phyloP scores from a whole-genome alignment of 1,140 invertebrate genomes.

The Aphis gossypii region DNA sequence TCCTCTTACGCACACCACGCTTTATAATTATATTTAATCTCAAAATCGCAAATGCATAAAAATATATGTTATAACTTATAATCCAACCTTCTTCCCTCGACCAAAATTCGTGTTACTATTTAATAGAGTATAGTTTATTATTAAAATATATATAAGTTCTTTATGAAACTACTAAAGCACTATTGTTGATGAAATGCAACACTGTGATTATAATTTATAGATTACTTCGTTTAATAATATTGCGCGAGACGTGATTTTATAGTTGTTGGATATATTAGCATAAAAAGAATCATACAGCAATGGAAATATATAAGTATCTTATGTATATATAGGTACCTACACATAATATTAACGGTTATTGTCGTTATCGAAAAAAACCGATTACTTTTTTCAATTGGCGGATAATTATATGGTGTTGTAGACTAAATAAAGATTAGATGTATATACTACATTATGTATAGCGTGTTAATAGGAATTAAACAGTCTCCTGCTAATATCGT shows the following conservation, averaged over 20 bases:
- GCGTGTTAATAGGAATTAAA: background rate
- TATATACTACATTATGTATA: background rate
- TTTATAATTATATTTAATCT: constrained; percentile 20
- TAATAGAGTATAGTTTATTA: background rate
- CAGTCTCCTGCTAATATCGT: background rate
- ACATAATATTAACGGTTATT: background rate
- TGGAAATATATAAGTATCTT: background rate
- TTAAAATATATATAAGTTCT: background rate
- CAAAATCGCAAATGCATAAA: background rate
- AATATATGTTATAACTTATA: background rate
- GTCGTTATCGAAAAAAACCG: background rate
- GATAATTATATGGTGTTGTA: background rate
- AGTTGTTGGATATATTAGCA: background rate
- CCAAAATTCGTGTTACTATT: background rate
- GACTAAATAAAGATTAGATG: background rate
- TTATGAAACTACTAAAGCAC: background rate
- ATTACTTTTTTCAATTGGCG: background rate
- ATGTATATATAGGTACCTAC: too few species aligned
- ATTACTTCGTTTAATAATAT: background rate
- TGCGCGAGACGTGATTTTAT: background rate
- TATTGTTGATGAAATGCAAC: background rate
- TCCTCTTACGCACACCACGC: background rate
- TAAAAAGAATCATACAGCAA: background rate
- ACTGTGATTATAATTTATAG: background rate
- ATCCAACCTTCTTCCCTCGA: too few species aligned